Percentiles rank a stretch among this genome's conserved stretches.
Evolutionary conservation across 2,888 invertebrate genomes (phyloP).

Genomic region (Caenorhabditis sp.): DNA sequence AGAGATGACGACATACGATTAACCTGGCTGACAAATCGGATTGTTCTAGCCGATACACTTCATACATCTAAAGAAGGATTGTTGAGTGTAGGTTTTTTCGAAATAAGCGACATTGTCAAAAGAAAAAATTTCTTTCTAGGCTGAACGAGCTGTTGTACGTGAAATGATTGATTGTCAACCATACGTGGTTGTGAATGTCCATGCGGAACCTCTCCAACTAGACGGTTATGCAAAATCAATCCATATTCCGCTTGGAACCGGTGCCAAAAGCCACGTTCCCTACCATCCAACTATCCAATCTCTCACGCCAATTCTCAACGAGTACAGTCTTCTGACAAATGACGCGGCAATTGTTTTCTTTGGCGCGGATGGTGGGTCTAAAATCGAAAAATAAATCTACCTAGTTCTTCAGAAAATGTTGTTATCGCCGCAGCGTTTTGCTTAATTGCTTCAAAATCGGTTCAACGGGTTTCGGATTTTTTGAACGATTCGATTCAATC

Average conservation of each 20-base stretch:
- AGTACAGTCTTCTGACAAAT: slow-evolving; percentile 39
- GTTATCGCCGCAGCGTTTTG: slow-evolving; percentile 8
- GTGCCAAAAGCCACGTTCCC: slow-evolving; percentile 16
- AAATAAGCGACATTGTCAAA: too few relatives aligned
- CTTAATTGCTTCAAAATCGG: slow-evolving; percentile 14
- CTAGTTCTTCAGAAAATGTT: slow-evolving; percentile 7
- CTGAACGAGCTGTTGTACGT: slow-evolving; percentile 30
- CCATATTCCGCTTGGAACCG: slow-evolving; percentile 33
- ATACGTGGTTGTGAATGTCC: slow-evolving; percentile 38
- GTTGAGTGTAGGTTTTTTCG: slow-evolving; percentile 15
- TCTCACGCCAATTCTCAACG: slow-evolving; percentile 33
- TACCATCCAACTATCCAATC: slow-evolving; percentile 31
- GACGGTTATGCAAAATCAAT: slow-evolving; percentile 43
- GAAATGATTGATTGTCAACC: slow-evolving; percentile 45
- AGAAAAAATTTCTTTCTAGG: slow-evolving; percentile 21
- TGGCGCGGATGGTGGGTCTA: slow-evolving; percentile 27
- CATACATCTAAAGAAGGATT: slow-evolving; percentile 32
- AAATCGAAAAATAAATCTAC: too few relatives aligned
- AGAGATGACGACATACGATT: slow-evolving; percentile 37
- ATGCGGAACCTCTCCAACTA: slow-evolving; percentile 28
- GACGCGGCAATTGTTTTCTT: slow-evolving; percentile 42
- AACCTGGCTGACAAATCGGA: slow-evolving; percentile 39
- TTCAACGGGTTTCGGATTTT: slow-evolving; percentile 15
- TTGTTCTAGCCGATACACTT: slow-evolving; percentile 38
- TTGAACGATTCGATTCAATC: slow-evolving; percentile 24